These are phyloP conservation scores for Drosophila eohydei DNA, from an alignment of 2,888 invertebrate species.

Conservation along the genomic window DNA sequence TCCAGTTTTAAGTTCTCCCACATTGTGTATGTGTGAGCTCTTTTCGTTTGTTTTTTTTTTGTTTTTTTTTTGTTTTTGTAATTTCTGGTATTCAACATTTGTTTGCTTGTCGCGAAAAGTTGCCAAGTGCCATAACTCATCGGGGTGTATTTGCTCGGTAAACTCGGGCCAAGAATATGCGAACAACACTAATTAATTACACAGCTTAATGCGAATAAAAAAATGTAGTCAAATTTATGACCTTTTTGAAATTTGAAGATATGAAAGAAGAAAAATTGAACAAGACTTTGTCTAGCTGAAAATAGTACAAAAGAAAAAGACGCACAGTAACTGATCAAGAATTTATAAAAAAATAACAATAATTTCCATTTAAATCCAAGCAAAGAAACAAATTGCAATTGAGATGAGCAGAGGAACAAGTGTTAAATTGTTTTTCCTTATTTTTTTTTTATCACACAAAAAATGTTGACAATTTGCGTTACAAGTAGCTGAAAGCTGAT, in stretches of 20 bases:
- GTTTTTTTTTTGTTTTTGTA: neutral
- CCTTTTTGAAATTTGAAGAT: neutral
- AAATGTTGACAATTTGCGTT: neutral
- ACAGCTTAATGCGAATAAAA: neutral
- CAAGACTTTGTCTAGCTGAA: neutral
- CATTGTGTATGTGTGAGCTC: neutral
- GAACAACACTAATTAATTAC: slow-evolving; percentile 19
- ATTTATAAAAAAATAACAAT: neutral
- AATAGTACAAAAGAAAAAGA: neutral
- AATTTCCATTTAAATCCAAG: no score
- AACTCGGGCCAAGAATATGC: slow-evolving; percentile 3
- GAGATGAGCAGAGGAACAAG: no score
- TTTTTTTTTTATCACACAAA: neutral
- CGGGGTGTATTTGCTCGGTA: slow-evolving; percentile 4
- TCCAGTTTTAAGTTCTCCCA: slow-evolving; percentile 15
- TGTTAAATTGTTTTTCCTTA: no score
- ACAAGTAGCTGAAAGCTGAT: neutral
- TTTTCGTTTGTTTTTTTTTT: neutral
- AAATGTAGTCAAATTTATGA: neutral
- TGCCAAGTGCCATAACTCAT: slow-evolving; percentile 15
- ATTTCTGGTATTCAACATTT: slow-evolving; percentile 9
- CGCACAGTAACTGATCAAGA: neutral
- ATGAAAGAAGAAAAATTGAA: neutral
- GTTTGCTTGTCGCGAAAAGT: slow-evolving; percentile 12
- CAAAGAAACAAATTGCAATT: no score